These are phyloP conservation scores for Vesta saturnalis DNA, from an alignment of 2,888 invertebrate genomes.

Conservation along the genomic window DNA sequence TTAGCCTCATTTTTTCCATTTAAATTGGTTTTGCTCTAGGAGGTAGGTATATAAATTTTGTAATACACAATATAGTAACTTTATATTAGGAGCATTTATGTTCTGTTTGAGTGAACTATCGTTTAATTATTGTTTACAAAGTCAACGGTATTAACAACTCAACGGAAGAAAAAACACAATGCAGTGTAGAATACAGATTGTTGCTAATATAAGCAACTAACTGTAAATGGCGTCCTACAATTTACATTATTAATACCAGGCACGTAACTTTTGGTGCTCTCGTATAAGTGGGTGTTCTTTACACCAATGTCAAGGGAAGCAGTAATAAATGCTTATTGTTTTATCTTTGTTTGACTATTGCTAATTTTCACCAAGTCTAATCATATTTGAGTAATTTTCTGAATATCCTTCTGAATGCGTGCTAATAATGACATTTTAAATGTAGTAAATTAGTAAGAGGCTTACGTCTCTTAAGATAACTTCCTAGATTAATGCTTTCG, in stretches of 20 bases:
- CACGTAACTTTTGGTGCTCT: slow-evolving; percentile 37
- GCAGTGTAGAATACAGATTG: slow-evolving; percentile 25
- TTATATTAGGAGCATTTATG: no score
- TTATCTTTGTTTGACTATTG: slow-evolving; percentile 25
- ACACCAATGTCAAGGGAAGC: slow-evolving; percentile 46
- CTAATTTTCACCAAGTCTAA: slow-evolving; percentile 22
- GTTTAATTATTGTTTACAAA: neutral
- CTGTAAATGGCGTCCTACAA: slow-evolving; percentile 31
- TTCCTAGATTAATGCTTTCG: neutral
- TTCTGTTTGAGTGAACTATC: neutral
- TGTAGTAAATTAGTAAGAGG: neutral
- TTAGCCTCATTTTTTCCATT: no score
- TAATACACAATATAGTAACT: no score
- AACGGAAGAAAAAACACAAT: slow-evolving; percentile 18
- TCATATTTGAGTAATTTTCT: slow-evolving; percentile 13
- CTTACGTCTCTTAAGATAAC: neutral
- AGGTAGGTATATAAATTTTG: no score
- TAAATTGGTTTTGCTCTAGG: no score
- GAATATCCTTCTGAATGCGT: slow-evolving; percentile 8
- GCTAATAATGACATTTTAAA: neutral
- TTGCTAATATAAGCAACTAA: slow-evolving; percentile 7
- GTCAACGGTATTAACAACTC: slow-evolving; percentile 17
- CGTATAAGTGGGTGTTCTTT: slow-evolving; percentile 34
- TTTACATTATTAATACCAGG: slow-evolving; percentile 31
- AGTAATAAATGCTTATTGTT: slow-evolving; percentile 33